These are phyloP conservation scores for Acropora yongei DNA, from an alignment of 64 coral and sea anemone species.

Conservation along the genomic window DNA sequence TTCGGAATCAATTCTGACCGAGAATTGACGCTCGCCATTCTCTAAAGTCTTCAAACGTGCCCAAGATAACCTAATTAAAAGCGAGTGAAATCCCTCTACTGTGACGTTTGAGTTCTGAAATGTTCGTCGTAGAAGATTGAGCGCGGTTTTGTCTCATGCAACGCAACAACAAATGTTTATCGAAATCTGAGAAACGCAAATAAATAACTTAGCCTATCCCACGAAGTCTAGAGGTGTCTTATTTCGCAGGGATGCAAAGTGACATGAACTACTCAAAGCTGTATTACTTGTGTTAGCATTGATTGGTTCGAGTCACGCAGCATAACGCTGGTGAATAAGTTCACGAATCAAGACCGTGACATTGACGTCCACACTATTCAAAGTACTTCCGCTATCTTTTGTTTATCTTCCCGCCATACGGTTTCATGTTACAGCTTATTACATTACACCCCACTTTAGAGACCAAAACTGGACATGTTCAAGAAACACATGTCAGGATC, in stretches of 20 bases:
- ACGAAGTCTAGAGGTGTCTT: background rate
- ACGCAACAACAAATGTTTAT: constrained; percentile 5
- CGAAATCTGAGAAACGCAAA: background rate
- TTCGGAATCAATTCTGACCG: constrained; percentile 53
- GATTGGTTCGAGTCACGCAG: constrained; percentile 21
- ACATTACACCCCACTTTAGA: background rate
- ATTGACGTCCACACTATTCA: background rate
- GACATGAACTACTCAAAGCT: background rate
- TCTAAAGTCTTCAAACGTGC: background rate
- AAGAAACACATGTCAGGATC: background rate
- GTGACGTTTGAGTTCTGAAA: background rate
- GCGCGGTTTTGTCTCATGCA: background rate
- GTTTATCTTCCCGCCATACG: constrained; percentile 31
- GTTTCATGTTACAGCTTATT: background rate
- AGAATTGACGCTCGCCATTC: constrained; percentile 68
- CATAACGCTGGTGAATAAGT: too few species aligned
- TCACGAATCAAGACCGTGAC: background rate
- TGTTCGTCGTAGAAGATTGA: too few species aligned
- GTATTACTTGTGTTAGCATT: background rate
- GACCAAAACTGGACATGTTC: constrained; percentile 4
- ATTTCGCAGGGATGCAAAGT: background rate
- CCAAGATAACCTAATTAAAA: background rate
- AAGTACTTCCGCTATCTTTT: constrained; percentile 18
- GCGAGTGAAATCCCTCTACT: background rate
- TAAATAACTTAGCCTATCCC: background rate